Percentiles rank a stretch among this genome's conserved stretches.
Evolutionary conservation across 2,888 invertebrate genomes (phyloP).

Genomic region (Hesperia comma): DNA sequence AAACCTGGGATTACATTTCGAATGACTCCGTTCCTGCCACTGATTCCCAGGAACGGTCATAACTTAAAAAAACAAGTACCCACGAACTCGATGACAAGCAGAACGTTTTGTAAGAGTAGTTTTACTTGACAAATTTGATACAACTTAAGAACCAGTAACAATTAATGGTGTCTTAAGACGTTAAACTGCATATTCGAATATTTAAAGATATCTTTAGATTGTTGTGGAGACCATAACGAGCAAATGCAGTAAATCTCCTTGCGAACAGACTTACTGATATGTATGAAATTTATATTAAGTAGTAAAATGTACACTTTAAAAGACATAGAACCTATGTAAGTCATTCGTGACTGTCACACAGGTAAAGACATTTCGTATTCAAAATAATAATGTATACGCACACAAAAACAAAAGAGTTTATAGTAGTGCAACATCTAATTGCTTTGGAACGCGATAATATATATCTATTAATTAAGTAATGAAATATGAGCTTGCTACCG

Average conservation of each 20-base stretch:
- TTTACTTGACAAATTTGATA: conserved; percentile 31
- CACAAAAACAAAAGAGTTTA: too few relatives aligned
- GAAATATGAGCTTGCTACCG: too few relatives aligned
- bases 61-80: conserved; percentile 49
- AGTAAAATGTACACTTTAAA: too few relatives aligned
- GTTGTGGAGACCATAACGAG: neutral
- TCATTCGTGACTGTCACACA: too few relatives aligned
- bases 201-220: neutral
- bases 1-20: conserved; percentile 66
- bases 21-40: conserved; percentile 56
- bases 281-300: too few relatives aligned
- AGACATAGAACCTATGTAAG: too few relatives aligned
- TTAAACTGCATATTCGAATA: conserved; percentile 4
- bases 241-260: neutral
- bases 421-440: too few relatives aligned
- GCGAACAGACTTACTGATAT: too few relatives aligned
- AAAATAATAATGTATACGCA: too few relatives aligned
- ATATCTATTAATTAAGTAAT: too few relatives aligned
- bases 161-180: conserved; percentile 10
- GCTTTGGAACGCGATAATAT: too few relatives aligned
- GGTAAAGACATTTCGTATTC: too few relatives aligned
- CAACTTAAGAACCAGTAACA: conserved; percentile 15
- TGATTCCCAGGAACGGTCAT: conserved; percentile 61
- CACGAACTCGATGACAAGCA: conserved; percentile 50
- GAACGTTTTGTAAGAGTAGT: conserved; percentile 47